Base-by-base conservation (phyloP, 1,140 invertebrate species). In the Drosophila bocki region DNA sequence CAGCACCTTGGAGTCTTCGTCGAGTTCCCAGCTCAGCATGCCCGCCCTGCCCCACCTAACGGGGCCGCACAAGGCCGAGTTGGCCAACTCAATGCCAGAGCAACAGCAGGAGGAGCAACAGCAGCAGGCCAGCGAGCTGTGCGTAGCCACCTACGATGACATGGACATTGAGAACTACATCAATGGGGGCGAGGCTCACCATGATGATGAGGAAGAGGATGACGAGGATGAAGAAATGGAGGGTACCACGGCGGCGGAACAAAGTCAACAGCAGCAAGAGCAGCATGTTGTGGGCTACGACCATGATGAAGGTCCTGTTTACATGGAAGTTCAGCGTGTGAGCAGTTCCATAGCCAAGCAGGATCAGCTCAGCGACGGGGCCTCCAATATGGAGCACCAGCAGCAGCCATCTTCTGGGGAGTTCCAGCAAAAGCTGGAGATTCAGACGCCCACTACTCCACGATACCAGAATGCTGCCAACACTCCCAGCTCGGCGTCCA, bases 131-230 rank as follows among this genome's bases (percentile, higher is more conserved):
- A 85, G 58, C 19, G 85, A 85, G 37, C 54, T 84, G 33, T 83
- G 78, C 64, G 91, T 82, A 50, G 70, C 82, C n/a, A 77, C 53
- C 15, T 92, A 92, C 54, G 87, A 92, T 61, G 91, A 92, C 35
- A 92, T 92, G 91, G 91, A 92, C 47, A 92, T 92, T 26, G 87
- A 91, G 44, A 86, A 90, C 61, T 92, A 90, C 41, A 92, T 92
- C 12, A 92, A 91, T 45, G 91, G 91, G 8, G 91, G 91, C 3
- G 84, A 90, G 70, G 81, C 78, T 15, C 62, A 78, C 32, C 74
- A 91, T 32, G 63, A 78, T 17, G 82, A 77, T 22, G 75, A 75
- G 2, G 83, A 75, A 1, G 75, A 90, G 3, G 86, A 90, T 0
- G 75, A 86, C 12, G 91, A 88, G 6, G 71, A 80, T 35, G 87